These are phyloP conservation scores for Uropetala carovei DNA, from an alignment of 2,888 invertebrate species.

Conservation along the genomic window DNA sequence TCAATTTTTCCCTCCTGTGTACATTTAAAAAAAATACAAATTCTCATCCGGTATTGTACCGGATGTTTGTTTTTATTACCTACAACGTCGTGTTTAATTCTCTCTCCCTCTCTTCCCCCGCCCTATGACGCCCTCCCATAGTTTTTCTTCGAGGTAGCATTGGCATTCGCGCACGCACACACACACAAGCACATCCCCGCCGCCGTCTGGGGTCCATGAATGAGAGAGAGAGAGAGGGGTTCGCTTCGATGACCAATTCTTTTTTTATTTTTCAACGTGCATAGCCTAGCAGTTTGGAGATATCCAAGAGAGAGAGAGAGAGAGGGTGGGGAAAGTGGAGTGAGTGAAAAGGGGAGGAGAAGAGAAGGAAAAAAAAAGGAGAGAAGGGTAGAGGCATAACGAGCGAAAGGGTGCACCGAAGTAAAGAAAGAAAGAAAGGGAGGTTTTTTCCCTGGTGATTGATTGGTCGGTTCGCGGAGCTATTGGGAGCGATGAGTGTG, in stretches of 20 bases:
- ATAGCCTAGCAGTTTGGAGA: not conserved
- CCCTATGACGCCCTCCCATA: not conserved
- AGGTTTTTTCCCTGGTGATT: slow-evolving; percentile 13
- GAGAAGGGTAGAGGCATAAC: not conserved
- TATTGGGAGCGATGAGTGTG: slow-evolving; percentile 23
- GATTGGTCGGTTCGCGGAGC: not conserved
- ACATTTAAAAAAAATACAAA: no score
- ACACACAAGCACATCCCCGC: not conserved
- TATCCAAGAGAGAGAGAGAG: not conserved
- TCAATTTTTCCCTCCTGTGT: no score
- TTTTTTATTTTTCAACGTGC: not conserved
- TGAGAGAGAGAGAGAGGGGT: not conserved
- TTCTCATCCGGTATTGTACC: no score
- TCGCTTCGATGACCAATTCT: not conserved
- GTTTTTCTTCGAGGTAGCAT: not conserved
- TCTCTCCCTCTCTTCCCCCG: not conserved
- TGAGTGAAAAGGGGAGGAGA: no score
- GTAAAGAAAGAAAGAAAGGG: not conserved
- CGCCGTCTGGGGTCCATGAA: slow-evolving; percentile 6
- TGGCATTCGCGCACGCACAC: not conserved
- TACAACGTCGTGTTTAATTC: no score
- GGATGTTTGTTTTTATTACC: no score
- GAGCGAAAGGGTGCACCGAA: not conserved
- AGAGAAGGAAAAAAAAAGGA: no score
- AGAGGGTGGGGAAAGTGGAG: not conserved